Evolutionary conservation across 2,888 invertebrate genomes (phyloP).

Genomic region (Leptopilina drosophilae): DNA sequence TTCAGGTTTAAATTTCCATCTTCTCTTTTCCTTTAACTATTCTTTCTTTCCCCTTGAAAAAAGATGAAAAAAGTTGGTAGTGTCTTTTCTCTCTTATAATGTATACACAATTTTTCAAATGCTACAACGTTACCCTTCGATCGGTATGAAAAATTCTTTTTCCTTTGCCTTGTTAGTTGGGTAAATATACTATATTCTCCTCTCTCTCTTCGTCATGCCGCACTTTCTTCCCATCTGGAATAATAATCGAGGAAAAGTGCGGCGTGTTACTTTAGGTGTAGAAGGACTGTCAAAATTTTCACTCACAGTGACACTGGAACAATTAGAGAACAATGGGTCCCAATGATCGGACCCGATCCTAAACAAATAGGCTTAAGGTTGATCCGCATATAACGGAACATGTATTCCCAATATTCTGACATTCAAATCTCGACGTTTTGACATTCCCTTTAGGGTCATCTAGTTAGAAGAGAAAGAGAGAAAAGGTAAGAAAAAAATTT

Average conservation of each 20-base stretch:
- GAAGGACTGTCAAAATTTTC: slow-evolving; percentile 36
- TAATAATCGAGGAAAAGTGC: slow-evolving; percentile 42
- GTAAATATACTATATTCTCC: slow-evolving; percentile 49
- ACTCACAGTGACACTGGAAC: slow-evolving; percentile 43
- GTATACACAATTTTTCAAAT: slow-evolving; percentile 5
- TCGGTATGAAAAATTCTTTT: slow-evolving; percentile 44
- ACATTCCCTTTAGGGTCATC: not conserved
- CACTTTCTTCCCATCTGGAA: slow-evolving; percentile 30
- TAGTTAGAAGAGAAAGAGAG: not conserved
- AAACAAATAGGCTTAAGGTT: slow-evolving; percentile 59
- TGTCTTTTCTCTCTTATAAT: not conserved
- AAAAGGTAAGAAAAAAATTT: too few species aligned
- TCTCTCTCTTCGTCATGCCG: too few species aligned
- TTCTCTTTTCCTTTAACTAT: too few species aligned
- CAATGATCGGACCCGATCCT: slow-evolving; percentile 52
- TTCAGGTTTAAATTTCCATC: too few species aligned
- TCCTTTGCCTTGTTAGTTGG: slow-evolving; percentile 54
- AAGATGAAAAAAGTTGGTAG: not conserved
- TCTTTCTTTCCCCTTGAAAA: not conserved
- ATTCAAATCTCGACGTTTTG: not conserved
- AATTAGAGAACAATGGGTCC: slow-evolving; percentile 52
- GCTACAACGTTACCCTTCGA: slow-evolving; percentile 30
- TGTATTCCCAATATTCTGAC: not conserved
- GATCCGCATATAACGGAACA: slow-evolving; percentile 47
- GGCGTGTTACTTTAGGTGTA: slow-evolving; percentile 35